These are phyloP conservation scores for Chloropsis hardwickii DNA, from an alignment of 2,113 vertebrate species.

Conservation along the genomic window DNA sequence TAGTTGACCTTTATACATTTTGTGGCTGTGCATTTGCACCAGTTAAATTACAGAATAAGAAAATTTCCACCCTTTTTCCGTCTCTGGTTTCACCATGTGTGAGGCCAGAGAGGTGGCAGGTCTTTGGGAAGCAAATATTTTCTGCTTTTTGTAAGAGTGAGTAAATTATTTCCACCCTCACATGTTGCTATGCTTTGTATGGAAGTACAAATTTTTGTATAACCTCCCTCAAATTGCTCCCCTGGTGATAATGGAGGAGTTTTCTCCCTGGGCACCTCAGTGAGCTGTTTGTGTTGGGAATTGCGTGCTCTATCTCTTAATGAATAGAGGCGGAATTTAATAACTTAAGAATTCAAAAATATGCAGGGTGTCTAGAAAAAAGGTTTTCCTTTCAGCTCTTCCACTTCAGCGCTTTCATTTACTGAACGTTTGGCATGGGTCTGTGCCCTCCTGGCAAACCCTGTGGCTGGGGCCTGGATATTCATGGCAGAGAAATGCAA, in stretches of 20 bases:
- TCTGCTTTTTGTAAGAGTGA: neutral
- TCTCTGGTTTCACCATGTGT: neutral
- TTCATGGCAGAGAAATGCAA: neutral
- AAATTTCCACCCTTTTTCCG: neutral
- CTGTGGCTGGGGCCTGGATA: neutral
- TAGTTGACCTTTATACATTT: neutral
- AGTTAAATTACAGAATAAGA: neutral
- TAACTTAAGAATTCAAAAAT: neutral
- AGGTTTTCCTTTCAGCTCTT: neutral
- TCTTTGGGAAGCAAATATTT: neutral
- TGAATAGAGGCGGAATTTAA: neutral
- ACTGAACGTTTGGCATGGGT: neutral
- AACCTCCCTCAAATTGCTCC: conserved; percentile 41
- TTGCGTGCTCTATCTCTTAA: neutral
- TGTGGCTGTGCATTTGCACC: neutral
- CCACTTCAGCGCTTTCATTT: neutral
- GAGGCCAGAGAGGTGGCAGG: neutral
- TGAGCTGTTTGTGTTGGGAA: conserved; percentile 35
- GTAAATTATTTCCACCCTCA: neutral
- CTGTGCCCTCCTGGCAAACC: neutral
- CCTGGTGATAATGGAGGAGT: conserved; percentile 35
- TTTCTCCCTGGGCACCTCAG: conserved; percentile 2
- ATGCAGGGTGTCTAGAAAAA: neutral
- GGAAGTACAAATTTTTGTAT: neutral
- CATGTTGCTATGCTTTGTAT: neutral